Evolutionary conservation across 1,140 invertebrate genomes (phyloP).

Genomic region (Drosophila ambigua): DNA sequence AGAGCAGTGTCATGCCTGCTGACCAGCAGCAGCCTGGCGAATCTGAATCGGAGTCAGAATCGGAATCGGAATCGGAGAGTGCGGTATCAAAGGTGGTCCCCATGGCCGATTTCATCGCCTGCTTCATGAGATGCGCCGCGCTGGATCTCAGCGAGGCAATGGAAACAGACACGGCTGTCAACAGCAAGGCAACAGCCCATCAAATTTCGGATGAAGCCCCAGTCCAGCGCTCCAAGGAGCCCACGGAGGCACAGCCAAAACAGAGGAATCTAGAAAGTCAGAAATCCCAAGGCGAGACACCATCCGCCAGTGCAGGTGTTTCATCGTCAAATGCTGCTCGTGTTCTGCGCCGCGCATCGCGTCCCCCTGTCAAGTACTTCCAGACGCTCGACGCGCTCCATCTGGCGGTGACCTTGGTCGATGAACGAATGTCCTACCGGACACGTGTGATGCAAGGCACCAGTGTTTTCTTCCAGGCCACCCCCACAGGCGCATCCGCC

Average conservation of each 20-base stretch:
- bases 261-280: neutral
- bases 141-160: neutral
- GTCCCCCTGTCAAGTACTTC: conserved; percentile 4
- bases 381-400: neutral
- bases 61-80: neutral
- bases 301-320: neutral
- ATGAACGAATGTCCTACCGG: neutral
- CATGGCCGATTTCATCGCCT: neutral
- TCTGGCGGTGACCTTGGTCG: neutral
- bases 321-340: too few relatives aligned
- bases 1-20: too few relatives aligned
- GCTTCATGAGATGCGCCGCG: neutral
- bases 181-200: too few relatives aligned
- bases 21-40: too few relatives aligned
- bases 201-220: too few relatives aligned
- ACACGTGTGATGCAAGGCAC: too few relatives aligned
- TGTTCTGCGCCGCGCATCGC: neutral
- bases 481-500: too few relatives aligned
- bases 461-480: too few relatives aligned
- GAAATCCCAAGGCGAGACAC: neutral
- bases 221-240: neutral
- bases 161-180: neutral
- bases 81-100: neutral
- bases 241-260: neutral
- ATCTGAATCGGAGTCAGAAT: neutral